Conservation (phyloP, 2,113 vertebrate species). For the Microcebus lehilahytsara region DNA sequence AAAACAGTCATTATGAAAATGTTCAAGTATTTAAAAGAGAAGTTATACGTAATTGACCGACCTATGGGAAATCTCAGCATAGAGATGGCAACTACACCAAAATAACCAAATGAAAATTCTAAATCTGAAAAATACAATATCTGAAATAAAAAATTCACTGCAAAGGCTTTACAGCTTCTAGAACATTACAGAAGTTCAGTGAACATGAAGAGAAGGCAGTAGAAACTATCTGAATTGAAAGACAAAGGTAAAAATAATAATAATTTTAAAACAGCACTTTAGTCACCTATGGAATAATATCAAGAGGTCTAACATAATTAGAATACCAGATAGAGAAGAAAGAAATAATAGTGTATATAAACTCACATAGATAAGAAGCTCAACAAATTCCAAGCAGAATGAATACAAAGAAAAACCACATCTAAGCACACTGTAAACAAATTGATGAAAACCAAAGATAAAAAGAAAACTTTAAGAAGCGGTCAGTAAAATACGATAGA, state of each 20-base stretch:
- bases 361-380: not conserved
- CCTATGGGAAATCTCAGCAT: not conserved
- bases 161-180: not conserved
- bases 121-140: not conserved
- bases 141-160: not conserved
- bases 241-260: not conserved
- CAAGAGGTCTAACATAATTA: not conserved
- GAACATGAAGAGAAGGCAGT: not conserved
- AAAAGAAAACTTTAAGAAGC: not conserved
- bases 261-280: not conserved
- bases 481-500: not conserved
- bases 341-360: not conserved
- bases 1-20: constrained; percentile 1
- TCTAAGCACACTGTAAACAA: not conserved
- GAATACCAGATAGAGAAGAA: not conserved
- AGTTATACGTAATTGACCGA: not conserved
- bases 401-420: not conserved
- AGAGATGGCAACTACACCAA: not conserved
- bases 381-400: not conserved
- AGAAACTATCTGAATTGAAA: not conserved
- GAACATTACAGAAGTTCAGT: not conserved
- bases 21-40: not conserved
- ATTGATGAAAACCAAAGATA: not conserved
- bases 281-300: not conserved
- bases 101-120: not conserved